Evolutionary conservation across 1,140 invertebrate genomes (phyloP), one percentile per base, ranked within the genome.

Genomic region (Babylonia areolata): DNA sequence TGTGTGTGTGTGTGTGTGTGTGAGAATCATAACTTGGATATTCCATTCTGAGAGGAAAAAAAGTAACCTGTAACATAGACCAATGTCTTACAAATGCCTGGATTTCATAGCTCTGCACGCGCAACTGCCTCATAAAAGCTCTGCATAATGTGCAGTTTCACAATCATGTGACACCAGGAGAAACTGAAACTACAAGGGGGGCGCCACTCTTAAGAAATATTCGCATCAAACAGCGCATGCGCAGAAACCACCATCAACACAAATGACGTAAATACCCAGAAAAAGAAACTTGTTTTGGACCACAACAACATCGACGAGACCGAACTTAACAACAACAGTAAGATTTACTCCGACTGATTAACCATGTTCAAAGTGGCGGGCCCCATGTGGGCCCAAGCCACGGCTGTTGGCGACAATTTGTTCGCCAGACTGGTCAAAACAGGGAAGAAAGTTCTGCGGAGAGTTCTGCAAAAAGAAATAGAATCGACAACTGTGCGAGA

Each of bases 301-400:
- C n/a, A n/a, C n/a, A n/a, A n/a, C 23, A 39, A 31, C 28, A 42
- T 11, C n/a, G 11, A 80, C 31, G 42, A 80, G 5, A 35, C 31
- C 3, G 9, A 54, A 35, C 6, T 28, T 40, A 40, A 35, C 71
- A 35, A 6, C 31, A 73, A 33, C 9, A 33, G 73, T 20, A 6
- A 37, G 3, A 23, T 35, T 28, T 37, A 9, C 2, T 35, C 35
- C 75, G 6, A 37, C 75, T 39, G 28, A 77, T 77, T 15, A 69
- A 64, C 39, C 37, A 51, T 85, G 77, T 85, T 85, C 20, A 85
- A 80, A 35, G 77, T 79, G 33, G 84, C 33, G 73, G 77, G 77
- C 84, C 85, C 85, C 39, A 83, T 86, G 81, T 86, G 85, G 85
- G 80, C 81, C 33, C 80, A 86, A 58, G 85, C 85, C 51, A 83